Conservation (phyloP, 35 echinoderm and acorn worm species). For the Chiridota heheva region DNA sequence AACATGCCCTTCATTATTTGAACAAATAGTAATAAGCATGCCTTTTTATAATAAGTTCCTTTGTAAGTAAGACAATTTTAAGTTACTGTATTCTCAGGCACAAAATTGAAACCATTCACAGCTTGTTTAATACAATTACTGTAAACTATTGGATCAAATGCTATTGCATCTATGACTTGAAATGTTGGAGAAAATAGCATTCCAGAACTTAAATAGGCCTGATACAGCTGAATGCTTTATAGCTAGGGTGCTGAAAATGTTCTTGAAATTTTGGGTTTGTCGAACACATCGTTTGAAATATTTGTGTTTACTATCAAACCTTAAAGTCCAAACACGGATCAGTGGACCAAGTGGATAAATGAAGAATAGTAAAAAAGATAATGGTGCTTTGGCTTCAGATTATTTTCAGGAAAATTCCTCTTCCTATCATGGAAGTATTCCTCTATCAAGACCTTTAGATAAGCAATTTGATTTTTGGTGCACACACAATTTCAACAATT, state of each 20-base stretch:
- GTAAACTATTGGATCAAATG: no score
- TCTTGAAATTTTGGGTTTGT: slow-evolving; percentile 21
- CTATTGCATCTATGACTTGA: no score
- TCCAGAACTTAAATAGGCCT: neutral
- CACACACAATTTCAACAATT: neutral
- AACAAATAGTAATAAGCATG: no score
- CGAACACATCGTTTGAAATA: slow-evolving; percentile 8
- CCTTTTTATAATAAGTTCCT: no score
- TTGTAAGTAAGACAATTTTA: no score
- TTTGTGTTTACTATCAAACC: slow-evolving; percentile 30
- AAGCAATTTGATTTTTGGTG: slow-evolving; percentile 32
- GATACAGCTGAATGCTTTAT: slow-evolving; percentile 22
- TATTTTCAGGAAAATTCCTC: slow-evolving; percentile 1
- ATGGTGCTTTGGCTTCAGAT: slow-evolving; percentile 4
- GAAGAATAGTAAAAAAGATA: slow-evolving; percentile 4
- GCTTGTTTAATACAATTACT: no score
- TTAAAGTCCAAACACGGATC: neutral
- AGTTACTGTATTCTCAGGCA: no score
- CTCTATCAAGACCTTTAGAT: slow-evolving; percentile 49
- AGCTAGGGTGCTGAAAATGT: slow-evolving; percentile 8
- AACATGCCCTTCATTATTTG: no score
- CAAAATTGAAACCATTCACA: no score
- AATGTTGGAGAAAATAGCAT: neutral
- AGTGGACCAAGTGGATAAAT: slow-evolving; percentile 28
- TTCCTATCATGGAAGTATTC: slow-evolving; percentile 41